Evolutionary conservation across 2,888 invertebrate species (phyloP).

Genomic region (Selenia dentaria): DNA sequence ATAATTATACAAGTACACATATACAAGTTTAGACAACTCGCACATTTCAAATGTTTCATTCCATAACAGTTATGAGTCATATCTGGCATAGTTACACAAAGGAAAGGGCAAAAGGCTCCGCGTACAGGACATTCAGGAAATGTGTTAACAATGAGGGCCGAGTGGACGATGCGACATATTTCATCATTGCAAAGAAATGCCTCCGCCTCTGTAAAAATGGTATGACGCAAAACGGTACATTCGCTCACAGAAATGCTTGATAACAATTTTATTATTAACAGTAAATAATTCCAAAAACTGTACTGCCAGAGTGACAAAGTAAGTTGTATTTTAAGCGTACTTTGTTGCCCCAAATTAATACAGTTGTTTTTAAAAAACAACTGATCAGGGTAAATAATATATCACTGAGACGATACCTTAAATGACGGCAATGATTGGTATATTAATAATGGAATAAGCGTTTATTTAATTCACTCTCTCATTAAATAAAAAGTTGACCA

Average conservation of each 20-base stretch:
- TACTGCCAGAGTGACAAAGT: neutral
- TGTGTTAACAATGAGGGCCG: conserved; percentile 79
- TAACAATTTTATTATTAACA: neutral
- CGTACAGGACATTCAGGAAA: conserved; percentile 73
- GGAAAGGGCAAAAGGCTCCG: conserved; percentile 47
- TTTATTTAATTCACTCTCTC: too few relatives aligned
- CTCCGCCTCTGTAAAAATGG: conserved; percentile 63
- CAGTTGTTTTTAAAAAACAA: too few relatives aligned
- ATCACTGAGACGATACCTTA: too few relatives aligned
- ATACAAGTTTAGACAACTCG: too few relatives aligned
- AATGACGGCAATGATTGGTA: too few relatives aligned
- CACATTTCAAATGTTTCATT: conserved; percentile 4
- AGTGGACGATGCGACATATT: conserved; percentile 71
- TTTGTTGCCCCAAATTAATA: too few relatives aligned
- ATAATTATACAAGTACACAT: too few relatives aligned
- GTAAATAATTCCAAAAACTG: neutral
- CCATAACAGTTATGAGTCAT: conserved; percentile 24
- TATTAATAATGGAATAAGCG: too few relatives aligned
- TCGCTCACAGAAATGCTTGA: conserved; percentile 16
- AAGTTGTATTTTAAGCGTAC: too few relatives aligned
- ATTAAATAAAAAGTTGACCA: too few relatives aligned
- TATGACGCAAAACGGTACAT: conserved; percentile 61
- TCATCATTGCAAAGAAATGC: conserved; percentile 76
- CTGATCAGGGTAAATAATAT: too few relatives aligned
- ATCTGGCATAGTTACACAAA: conserved; percentile 49